A percentile compares a stretch with the other conserved stretches of the same genome.
These are phyloP conservation scores for Cataglyphis hispanica DNA, from an alignment of 1,140 invertebrate species.

Conservation along the genomic window DNA sequence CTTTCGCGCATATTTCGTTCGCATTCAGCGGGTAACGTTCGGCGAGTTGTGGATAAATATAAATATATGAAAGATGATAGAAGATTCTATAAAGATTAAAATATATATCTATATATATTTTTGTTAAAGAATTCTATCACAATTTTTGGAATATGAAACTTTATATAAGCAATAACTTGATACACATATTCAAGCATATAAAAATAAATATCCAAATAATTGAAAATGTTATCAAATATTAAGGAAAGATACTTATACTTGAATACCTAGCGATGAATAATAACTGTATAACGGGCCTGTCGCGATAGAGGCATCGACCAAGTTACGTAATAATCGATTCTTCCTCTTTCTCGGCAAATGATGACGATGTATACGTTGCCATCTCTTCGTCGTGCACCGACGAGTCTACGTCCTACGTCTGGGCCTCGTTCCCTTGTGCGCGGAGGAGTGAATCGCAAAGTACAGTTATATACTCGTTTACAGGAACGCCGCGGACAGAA, in stretches of 20 bases:
- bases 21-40: background rate
- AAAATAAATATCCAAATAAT: too few species aligned
- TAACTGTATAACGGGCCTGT: slow-evolving; percentile 65
- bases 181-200: too few species aligned
- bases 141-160: too few species aligned
- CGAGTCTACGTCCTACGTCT: slow-evolving; percentile 49
- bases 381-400: slow-evolving; percentile 38
- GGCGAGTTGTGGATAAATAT: background rate
- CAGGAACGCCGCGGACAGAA: slow-evolving; percentile 73
- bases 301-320: slow-evolving; percentile 53
- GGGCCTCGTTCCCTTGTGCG: slow-evolving; percentile 60
- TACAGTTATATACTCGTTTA: slow-evolving; percentile 79
- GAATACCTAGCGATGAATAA: slow-evolving; percentile 35
- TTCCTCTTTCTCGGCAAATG: slow-evolving; percentile 45
- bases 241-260: background rate
- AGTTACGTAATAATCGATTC: slow-evolving; percentile 76
- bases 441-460: slow-evolving; percentile 77
- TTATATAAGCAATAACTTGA: too few species aligned
- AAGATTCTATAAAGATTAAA: background rate
- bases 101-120: background rate
- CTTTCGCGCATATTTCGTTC: background rate
- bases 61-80: background rate
- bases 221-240: background rate
- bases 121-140: background rate
- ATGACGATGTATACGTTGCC: slow-evolving; percentile 8